These are phyloP conservation scores for Trichogramma pretiosum DNA, from an alignment of 1,140 invertebrate species.

Conservation along the genomic window DNA sequence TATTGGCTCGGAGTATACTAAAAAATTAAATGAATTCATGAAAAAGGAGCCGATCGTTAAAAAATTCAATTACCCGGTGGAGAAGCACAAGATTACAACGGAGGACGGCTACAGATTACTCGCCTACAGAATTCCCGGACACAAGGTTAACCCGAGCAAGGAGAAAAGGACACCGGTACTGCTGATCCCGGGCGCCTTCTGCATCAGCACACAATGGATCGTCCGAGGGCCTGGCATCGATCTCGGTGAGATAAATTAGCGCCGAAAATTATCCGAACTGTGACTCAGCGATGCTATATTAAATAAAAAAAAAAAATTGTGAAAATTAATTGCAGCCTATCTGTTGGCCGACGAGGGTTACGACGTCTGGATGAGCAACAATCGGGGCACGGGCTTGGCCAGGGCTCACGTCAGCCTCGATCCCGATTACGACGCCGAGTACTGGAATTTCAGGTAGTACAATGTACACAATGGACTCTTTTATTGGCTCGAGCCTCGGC, in stretches of 20 bases:
- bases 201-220: constrained; percentile 43
- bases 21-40: no score
- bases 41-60: constrained; percentile 27
- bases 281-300: no score
- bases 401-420: constrained; percentile 36
- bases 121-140: constrained; percentile 43
- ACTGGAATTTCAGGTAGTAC: constrained; percentile 53
- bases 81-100: constrained; percentile 38
- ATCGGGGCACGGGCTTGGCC: constrained; percentile 51
- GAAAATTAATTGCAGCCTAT: constrained; percentile 38
- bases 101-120: constrained; percentile 44
- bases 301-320: no score
- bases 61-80: constrained; percentile 37
- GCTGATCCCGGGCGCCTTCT: constrained; percentile 49
- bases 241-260: constrained; percentile 38
- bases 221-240: constrained; percentile 37
- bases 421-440: constrained; percentile 37
- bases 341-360: constrained; percentile 62
- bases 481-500: no score
- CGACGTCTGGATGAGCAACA: constrained; percentile 64
- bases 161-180: constrained; percentile 29
- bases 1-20: no score
- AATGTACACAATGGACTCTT: no score
- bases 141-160: constrained; percentile 16
- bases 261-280: no score